Conservation (phyloP, 2,888 invertebrate species). For the Auanema sp. region DNA sequence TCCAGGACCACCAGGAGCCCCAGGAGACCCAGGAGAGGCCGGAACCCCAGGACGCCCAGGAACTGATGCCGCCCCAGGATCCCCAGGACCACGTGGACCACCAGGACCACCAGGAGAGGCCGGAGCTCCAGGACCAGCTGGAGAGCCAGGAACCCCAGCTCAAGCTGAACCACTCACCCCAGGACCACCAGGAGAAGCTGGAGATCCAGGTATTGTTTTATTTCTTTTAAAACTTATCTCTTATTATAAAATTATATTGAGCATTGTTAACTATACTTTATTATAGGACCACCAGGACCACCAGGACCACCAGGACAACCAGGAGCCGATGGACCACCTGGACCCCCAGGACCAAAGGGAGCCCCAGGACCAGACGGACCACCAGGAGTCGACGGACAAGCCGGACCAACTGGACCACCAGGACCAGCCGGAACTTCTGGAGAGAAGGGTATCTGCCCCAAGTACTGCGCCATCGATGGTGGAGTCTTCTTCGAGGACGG, state of each 20-base stretch:
- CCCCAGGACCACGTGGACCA: conserved; percentile 50
- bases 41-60: conserved; percentile 29
- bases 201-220: conserved; percentile 35
- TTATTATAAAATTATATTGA: no score
- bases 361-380: conserved; percentile 50
- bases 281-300: conserved; percentile 45
- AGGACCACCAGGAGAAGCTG: conserved; percentile 53
- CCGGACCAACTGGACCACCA: conserved; percentile 47
- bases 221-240: no score
- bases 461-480: conserved; percentile 56
- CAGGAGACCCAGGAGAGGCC: conserved; percentile 46
- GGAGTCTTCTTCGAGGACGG: conserved; percentile 60
- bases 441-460: conserved; percentile 53
- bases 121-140: conserved; percentile 51
- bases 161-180: conserved; percentile 47
- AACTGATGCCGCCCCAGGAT: conserved; percentile 51
- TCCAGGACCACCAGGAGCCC: conserved; percentile 49
- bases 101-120: conserved; percentile 46
- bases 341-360: conserved; percentile 52
- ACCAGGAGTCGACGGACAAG: conserved; percentile 47
- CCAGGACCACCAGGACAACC: conserved; percentile 49
- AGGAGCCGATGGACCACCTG: conserved; percentile 57
- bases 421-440: conserved; percentile 48
- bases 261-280: no score
- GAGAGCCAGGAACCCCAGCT: conserved; percentile 52